A percentile compares a stretch with the other conserved stretches of the same genome.
phyloP scores from a whole-genome alignment of 2,888 invertebrate genomes.

The Gnatocerus cornutus region DNA sequence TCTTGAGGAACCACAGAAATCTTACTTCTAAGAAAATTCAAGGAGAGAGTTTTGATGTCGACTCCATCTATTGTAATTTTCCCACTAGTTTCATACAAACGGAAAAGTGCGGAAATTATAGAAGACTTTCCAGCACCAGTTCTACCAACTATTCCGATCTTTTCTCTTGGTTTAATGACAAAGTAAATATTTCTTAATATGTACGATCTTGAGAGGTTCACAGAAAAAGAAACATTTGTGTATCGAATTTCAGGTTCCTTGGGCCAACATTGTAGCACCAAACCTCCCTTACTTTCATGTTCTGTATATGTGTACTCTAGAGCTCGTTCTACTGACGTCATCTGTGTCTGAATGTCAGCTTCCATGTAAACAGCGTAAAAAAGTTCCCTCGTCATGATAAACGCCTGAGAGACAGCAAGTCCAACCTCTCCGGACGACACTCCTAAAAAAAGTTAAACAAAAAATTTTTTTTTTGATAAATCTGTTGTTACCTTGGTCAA shows the following conservation, averaged over 20 bases:
- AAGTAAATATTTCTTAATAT: conserved; percentile 82
- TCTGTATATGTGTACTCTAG: conserved; percentile 69
- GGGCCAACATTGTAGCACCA: conserved; percentile 81
- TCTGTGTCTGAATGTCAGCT: conserved; percentile 83
- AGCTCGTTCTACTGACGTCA: conserved; percentile 91
- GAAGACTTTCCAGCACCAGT: conserved; percentile 73
- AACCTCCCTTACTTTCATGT: conserved; percentile 58
- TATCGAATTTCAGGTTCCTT: conserved; percentile 79
- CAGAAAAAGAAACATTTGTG: conserved; percentile 71
- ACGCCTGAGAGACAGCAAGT: conserved; percentile 86
- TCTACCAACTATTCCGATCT: conserved; percentile 84
- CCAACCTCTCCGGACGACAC: conserved; percentile 78
- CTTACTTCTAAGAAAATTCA: background rate
- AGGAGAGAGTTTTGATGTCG: conserved; percentile 4
- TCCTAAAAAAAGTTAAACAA: background rate
- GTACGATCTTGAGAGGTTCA: conserved; percentile 71
- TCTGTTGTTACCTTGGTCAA: conserved; percentile 21
- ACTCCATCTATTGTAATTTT: background rate
- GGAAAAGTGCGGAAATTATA: conserved; percentile 8
- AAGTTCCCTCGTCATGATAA: conserved; percentile 78
- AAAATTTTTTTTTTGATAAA: background rate
- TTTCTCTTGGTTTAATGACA: conserved; percentile 77
- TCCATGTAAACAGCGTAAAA: conserved; percentile 82
- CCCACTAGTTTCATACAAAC: background rate
- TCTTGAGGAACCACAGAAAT: conserved; percentile 1